Base-by-base conservation (phyloP, 1,140 invertebrate genomes). In the Muscidifurax raptorellus region DNA sequence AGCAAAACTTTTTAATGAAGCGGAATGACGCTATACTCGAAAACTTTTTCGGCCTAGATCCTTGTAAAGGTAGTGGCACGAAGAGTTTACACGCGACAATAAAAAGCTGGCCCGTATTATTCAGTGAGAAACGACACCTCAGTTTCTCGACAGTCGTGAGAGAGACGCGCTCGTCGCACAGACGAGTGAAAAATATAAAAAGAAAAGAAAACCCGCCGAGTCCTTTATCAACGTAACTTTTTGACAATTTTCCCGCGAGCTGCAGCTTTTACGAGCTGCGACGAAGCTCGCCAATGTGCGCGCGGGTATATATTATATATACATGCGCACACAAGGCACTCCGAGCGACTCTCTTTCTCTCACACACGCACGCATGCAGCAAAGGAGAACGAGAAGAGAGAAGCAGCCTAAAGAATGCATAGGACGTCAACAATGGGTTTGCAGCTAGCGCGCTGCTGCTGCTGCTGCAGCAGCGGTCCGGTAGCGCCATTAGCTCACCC, bases 401-500 rank as follows among this genome's bases (percentile, higher is more conserved):
- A 15, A 52, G 22, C 18, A 18, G 79, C 36, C 83, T 79, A 77
- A 85, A 85, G 83, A 85, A 85, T 85, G 83, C 83, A 85, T 85
- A 85, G 83, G 79, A 85, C 79, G 78, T 85, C 83, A 85, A 85
- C 83, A 85, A 85, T 85, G 83, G 83, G 71, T 69, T 81, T 77
- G 79, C 78, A 81, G 83, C 71, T 66, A 75, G 83, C 30, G 59
- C n/a, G 80, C 44, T 25, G 18, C 27, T 27, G 28, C 59, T 27
- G 18, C 82, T 36, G 59, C 47, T 36, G 64, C 28, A 28, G 47
- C 40, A 6, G 67, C 22, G 80, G 59, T 52, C 66, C 83, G 79
- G 83, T 85, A 85, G 83, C 83, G 83, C 83, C 83, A 85, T 85
- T 85, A 85, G 83, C 83, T 85, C 83, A 85, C 83, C 83, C 83